These are phyloP conservation scores for Coccyzus lansbergi DNA, from an alignment of 2,797 vertebrate genomes.

Conservation along the genomic window DNA sequence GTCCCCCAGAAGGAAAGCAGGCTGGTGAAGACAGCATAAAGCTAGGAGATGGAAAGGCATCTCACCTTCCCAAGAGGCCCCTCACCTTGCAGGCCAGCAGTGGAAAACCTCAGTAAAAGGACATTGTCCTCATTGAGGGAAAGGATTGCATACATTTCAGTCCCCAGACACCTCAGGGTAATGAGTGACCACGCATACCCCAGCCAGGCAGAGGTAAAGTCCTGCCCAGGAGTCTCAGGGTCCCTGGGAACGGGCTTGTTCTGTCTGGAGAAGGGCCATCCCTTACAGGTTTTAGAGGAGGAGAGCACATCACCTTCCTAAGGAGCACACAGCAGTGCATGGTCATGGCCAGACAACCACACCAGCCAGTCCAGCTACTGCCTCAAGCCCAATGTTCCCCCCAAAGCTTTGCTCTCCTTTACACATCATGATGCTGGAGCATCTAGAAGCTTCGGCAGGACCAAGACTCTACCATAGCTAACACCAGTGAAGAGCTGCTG, in stretches of 20 bases:
- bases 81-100: background rate
- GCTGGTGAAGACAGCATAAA: background rate
- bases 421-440: background rate
- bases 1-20: background rate
- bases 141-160: rapidly evolving
- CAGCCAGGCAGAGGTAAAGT: background rate
- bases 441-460: background rate
- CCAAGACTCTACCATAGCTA: background rate
- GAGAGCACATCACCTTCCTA: rapidly evolving
- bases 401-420: background rate
- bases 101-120: background rate
- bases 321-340: background rate
- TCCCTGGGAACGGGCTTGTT: background rate
- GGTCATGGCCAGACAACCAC: background rate
- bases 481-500: background rate
- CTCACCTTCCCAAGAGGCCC: background rate
- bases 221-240: background rate
- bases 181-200: rapidly evolving
- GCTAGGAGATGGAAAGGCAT: background rate
- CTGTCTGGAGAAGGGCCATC: background rate
- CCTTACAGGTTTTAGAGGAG: background rate
- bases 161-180: rapidly evolving
- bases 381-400: background rate
- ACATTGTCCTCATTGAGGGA: background rate
- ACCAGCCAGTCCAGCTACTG: background rate